phyloP scores from a whole-genome alignment of 2,888 invertebrate genomes.

The Lasioglossum marginatum region DNA sequence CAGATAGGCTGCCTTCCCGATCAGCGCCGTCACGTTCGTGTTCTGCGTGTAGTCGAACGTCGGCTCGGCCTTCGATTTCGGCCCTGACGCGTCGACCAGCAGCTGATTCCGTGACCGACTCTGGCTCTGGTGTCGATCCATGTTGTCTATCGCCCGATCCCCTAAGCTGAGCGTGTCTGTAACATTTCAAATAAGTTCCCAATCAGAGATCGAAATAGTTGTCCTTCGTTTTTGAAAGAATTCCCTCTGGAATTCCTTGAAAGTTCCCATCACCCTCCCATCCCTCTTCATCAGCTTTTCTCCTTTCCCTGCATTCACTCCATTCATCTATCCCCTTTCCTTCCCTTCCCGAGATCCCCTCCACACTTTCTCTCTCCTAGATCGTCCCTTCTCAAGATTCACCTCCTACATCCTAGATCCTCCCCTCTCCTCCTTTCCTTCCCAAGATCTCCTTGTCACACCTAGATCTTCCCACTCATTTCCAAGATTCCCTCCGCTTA shows the following conservation, averaged over 20 bases:
- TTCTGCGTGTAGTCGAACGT: conserved; percentile 80
- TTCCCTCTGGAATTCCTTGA: not conserved
- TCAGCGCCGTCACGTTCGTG: conserved; percentile 82
- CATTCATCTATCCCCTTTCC: not conserved
- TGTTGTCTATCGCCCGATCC: conserved; percentile 79
- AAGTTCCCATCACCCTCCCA: not conserved
- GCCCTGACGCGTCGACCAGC: conserved; percentile 76
- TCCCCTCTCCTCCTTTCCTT: not conserved
- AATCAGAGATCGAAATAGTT: not conserved
- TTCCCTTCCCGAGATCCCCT: not conserved
- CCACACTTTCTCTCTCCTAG: not conserved
- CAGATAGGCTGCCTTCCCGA: conserved; percentile 83
- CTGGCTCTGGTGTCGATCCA: conserved; percentile 79
- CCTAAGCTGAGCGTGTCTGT: conserved; percentile 83
- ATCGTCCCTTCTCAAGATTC: not conserved
- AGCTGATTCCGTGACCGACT: conserved; percentile 81
- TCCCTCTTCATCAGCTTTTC: not conserved
- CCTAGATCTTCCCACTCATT: no score
- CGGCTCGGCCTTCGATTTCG: conserved; percentile 80
- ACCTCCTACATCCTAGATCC: not conserved
- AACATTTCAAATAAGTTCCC: conserved; percentile 58
- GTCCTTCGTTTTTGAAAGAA: not conserved
- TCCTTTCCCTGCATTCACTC: not conserved
- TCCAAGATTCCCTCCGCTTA: no score
- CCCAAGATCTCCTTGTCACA: no score